These are phyloP conservation scores for Chrosomus eos DNA, from an alignment of 2,797 vertebrate genomes.

Conservation along the genomic window DNA sequence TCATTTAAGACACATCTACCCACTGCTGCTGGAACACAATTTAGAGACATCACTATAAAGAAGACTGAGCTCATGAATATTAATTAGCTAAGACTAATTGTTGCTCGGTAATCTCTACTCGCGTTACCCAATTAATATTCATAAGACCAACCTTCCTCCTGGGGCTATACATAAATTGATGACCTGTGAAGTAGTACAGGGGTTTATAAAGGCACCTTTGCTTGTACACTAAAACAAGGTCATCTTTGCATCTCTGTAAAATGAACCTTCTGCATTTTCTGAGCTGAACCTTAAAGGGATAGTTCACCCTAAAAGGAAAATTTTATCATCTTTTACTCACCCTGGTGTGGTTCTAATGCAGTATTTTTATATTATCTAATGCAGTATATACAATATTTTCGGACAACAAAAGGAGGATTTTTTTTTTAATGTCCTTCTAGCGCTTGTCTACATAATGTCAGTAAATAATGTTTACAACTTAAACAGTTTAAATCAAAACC, in stretches of 20 bases:
- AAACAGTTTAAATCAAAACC: too few species aligned
- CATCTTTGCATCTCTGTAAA: neutral
- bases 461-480: too few species aligned
- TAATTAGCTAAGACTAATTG: neutral
- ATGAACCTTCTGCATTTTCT: neutral
- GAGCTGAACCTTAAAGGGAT: neutral
- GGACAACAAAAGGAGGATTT: neutral
- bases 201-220: neutral
- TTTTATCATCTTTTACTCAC: neutral
- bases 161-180: slow-evolving; percentile 1
- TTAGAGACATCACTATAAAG: neutral
- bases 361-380: too few species aligned
- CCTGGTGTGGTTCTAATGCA: neutral
- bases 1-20: neutral
- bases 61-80: slow-evolving; percentile 28
- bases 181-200: neutral
- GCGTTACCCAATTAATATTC: neutral
- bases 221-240: neutral
- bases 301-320: neutral
- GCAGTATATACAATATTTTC: neutral
- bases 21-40: neutral
- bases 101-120: neutral
- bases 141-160: neutral
- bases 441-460: too few species aligned
- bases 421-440: too few species aligned